phyloP scores from a whole-genome alignment of 2,888 invertebrate species.

The Nasonia oneida region DNA sequence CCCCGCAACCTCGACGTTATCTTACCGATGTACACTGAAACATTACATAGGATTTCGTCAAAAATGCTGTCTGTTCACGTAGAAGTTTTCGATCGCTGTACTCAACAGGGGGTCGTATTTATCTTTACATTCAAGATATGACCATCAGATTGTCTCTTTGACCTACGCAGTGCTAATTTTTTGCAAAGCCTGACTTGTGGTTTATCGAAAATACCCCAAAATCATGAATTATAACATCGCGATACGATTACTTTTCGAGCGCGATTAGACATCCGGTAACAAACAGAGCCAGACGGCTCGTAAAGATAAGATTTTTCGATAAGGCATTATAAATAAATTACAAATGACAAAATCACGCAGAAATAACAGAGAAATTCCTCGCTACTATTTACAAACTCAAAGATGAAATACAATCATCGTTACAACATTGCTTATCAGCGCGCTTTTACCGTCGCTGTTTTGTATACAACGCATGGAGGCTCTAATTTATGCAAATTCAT shows the following conservation, averaged over 20 bases:
- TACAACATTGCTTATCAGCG: not conserved
- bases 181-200: no score
- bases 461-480: not conserved
- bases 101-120: not conserved
- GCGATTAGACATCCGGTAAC: not conserved
- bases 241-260: not conserved
- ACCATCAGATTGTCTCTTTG: not conserved
- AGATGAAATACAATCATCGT: not conserved
- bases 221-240: no score
- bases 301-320: not conserved
- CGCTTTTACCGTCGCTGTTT: not conserved
- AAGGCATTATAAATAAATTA: not conserved
- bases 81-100: not conserved
- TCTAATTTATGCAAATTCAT: not conserved
- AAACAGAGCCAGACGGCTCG: no score
- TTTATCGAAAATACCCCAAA: no score
- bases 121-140: no score
- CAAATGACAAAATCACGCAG: not conserved
- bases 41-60: not conserved
- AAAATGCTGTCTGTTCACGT: not conserved
- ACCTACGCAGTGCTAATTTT: no score
- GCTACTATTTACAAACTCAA: not conserved
- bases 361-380: not conserved
- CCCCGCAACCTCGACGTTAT: constrained; percentile 78
- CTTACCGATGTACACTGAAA: constrained; percentile 79